These are phyloP conservation scores for Pheosia gnoma DNA, from an alignment of 2,888 invertebrate species.

Conservation along the genomic window DNA sequence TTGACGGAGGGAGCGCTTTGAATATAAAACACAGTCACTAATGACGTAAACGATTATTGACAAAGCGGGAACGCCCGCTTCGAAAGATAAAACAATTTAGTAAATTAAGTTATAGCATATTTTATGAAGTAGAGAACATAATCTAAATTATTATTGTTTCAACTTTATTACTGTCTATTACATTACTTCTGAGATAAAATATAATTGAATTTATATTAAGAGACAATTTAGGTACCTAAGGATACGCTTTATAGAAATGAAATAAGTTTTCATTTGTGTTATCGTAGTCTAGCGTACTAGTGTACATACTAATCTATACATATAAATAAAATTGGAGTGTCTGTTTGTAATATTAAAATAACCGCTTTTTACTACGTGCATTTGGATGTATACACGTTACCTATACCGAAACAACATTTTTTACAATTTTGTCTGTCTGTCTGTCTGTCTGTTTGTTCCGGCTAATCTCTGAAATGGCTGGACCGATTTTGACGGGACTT, in stretches of 20 bases:
- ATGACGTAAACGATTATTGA: slow-evolving; percentile 63
- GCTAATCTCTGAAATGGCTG: no score
- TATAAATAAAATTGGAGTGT: no score
- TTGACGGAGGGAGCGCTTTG: slow-evolving; percentile 42
- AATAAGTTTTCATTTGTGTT: neutral
- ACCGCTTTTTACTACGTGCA: no score
- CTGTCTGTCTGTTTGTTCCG: no score
- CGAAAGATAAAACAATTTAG: slow-evolving; percentile 30
- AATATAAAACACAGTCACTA: slow-evolving; percentile 59
- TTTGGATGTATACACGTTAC: no score
- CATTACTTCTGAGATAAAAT: neutral
- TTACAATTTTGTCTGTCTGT: no score
- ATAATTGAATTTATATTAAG: neutral
- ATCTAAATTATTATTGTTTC: neutral
- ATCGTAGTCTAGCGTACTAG: neutral
- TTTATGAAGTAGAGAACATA: slow-evolving; percentile 1
- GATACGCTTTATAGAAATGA: no score
- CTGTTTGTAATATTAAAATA: no score
- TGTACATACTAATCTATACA: no score
- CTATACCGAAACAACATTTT: no score
- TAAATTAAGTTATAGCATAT: slow-evolving; percentile 18
- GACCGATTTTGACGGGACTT: no score
- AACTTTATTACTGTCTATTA: neutral
- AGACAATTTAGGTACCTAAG: no score
- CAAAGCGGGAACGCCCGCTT: slow-evolving; percentile 38